A percentile compares a stretch with the other conserved stretches of the same genome.
phyloP scores from a whole-genome alignment of 2,797 vertebrate species.

The Brotula barbata region DNA sequence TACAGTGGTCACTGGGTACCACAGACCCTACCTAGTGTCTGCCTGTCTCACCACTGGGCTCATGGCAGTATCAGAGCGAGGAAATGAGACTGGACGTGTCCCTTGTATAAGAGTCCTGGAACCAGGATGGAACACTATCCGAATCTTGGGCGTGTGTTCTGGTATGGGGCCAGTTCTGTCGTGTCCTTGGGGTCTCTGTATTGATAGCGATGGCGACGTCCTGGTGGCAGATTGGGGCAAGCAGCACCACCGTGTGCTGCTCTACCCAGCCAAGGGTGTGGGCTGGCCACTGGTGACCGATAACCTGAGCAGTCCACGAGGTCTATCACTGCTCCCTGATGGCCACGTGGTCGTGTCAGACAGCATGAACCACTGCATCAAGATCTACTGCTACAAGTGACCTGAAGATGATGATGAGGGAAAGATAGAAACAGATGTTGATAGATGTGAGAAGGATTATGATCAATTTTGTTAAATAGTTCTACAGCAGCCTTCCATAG shows the following conservation, averaged over 20 bases:
- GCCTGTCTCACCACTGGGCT: conserved; percentile 78
- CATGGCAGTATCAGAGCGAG: conserved; percentile 81
- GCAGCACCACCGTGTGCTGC: conserved; percentile 73
- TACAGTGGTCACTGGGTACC: conserved; percentile 79
- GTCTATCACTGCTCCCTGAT: conserved; percentile 80
- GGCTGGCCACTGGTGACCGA: conserved; percentile 76
- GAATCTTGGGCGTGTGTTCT: conserved; percentile 80
- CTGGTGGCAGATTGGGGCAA: conserved; percentile 84
- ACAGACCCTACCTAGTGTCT: conserved; percentile 82
- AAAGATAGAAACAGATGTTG: background rate
- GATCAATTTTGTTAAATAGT: too few species aligned
- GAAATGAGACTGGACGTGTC: conserved; percentile 77
- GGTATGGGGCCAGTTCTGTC: conserved; percentile 78
- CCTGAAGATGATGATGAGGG: background rate
- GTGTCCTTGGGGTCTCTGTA: conserved; percentile 85
- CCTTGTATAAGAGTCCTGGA: conserved; percentile 84
- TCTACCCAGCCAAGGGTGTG: conserved; percentile 76
- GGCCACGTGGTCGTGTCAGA: conserved; percentile 81
- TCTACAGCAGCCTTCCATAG: too few species aligned
- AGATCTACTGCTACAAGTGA: conserved; percentile 83
- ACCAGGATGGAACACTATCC: conserved; percentile 79
- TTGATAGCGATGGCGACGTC: conserved; percentile 81
- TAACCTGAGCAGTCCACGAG: conserved; percentile 80
- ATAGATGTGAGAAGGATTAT: background rate
- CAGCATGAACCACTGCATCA: conserved; percentile 86